Evolutionary conservation across 2,888 invertebrate genomes (phyloP), one percentile per base, ranked within the genome.

Genomic region (Catocala sponsa): DNA sequence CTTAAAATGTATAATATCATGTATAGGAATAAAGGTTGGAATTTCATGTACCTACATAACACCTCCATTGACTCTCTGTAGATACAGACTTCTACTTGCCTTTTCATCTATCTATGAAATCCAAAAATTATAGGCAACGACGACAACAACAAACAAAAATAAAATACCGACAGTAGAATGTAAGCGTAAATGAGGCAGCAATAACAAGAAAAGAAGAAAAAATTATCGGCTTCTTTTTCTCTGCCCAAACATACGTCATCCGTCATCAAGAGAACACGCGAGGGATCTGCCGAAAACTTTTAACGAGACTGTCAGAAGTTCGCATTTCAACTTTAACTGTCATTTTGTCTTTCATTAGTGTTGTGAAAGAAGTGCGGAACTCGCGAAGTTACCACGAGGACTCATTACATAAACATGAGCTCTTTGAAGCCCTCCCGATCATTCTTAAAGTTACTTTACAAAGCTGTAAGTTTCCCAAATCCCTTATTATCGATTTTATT

Each of bases 401-500:
- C 38, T 51, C 50, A 59, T 66, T 69, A 68, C 48, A 56, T 58
- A 68, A 62, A 69, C 65, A 73, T 63, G 59, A 68, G 58, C 9
- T 35, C 38, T 58, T 65, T 62, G 55, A 72, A 65, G 56, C 55
- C 48, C 33, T 10, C n/a, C n/a, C n/a, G 78, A 72, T 64, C 61
- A 66, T 68, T 65, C 49, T 25, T 42, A 6, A 76, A 71, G 66
- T 65, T 51, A 67, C 62, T 65, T 60, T 35, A 32, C 6, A 32
- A 13, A 55, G 15, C 55, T 50, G 13, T 44, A 35, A 41, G 58
- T 54, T 35, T 59, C 6, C 47, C 55, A 51, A 72, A 72, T 56
- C 55, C 54, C 55, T 59, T 61, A 47, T 55, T 70, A 79, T 77
- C 59, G 74, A 79, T 74, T 77, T 64, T 65, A 74, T 72, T 73